Evolutionary conservation across 1,140 invertebrate genomes (phyloP).

Genomic region (Macrocentrus cingulum): DNA sequence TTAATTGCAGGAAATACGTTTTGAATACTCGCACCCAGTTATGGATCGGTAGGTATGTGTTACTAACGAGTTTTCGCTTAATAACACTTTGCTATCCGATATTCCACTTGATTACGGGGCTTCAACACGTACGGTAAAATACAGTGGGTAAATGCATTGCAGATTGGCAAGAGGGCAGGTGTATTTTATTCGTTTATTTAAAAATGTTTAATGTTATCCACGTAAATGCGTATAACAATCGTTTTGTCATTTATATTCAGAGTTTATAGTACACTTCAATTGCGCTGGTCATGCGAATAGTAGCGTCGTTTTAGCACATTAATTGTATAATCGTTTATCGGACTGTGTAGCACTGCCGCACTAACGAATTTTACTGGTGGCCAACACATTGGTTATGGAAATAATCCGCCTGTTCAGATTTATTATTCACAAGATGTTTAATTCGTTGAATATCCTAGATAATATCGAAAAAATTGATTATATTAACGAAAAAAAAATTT

Average conservation of each 20-base stretch:
- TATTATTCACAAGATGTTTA: no score
- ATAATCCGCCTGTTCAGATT: background rate
- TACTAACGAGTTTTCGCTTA: slow-evolving; percentile 40
- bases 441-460: no score
- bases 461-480: no score
- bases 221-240: background rate
- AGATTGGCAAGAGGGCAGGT: background rate
- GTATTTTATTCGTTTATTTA: slow-evolving; percentile 2
- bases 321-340: no score
- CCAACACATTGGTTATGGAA: background rate
- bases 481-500: no score
- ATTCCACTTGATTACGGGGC: slow-evolving; percentile 30
- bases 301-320: background rate
- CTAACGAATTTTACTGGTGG: background rate
- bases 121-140: slow-evolving; percentile 11
- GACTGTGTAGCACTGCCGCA: no score
- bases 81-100: slow-evolving; percentile 42
- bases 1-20: slow-evolving; percentile 22
- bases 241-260: background rate
- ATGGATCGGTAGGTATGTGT: slow-evolving; percentile 38
- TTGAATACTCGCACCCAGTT: background rate
- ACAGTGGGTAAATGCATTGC: slow-evolving; percentile 17
- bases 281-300: background rate
- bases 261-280: background rate
- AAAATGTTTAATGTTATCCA: background rate